Evolutionary conservation across 2,888 invertebrate species (phyloP), one percentile per base, ranked within the genome.

Genomic region (Linnaemya tessellans): DNA sequence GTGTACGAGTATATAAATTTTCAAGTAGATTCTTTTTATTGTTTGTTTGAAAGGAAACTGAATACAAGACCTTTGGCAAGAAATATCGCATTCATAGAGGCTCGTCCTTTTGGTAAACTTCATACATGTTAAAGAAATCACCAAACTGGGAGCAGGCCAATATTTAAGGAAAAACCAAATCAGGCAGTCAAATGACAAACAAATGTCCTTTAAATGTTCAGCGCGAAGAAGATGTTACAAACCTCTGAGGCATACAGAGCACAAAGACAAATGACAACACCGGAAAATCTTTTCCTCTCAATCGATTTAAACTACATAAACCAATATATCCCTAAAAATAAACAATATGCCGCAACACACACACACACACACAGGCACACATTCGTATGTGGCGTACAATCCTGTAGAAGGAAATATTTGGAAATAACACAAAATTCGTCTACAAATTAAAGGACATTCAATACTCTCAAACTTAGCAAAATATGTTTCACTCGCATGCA

Each of bases 121-220:
- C 30, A 30, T 30, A 5, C 30, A 30, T 30, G 30, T 30, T 41
- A 22, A 67, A 78, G 56, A 82, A 73, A 56, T 46, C 43, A 74
- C 77, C 35, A 56, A 51, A 73, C 51, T 35, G 73, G 60, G 67
- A 60, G 38, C 35, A 38, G 60, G 51, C 60, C 58, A 74, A 80
- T 38, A 51, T 58, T n/a, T 49, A 65, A 43, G 30, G 30, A 64
- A 71, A 43, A 51, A 88, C 88, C 89, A 38, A 73, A 51, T 89
- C 88, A 90, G 88, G 90, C 88, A 90, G 89, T 89, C 89, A 90
- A 90, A 90, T 90, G 90, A 89, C 91, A 90, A 90, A 90, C 90
- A 90, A 90, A 90, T 90, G 89, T 88, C 89, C 90, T 90, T 90
- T 90, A 89, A 90, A 90, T 90, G 89, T 90, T 89, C 88, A 89